Evolutionary conservation across 2,113 vertebrate genomes (phyloP), one percentile per base, ranked within the genome.

Genomic region (Coturnix japonica): DNA sequence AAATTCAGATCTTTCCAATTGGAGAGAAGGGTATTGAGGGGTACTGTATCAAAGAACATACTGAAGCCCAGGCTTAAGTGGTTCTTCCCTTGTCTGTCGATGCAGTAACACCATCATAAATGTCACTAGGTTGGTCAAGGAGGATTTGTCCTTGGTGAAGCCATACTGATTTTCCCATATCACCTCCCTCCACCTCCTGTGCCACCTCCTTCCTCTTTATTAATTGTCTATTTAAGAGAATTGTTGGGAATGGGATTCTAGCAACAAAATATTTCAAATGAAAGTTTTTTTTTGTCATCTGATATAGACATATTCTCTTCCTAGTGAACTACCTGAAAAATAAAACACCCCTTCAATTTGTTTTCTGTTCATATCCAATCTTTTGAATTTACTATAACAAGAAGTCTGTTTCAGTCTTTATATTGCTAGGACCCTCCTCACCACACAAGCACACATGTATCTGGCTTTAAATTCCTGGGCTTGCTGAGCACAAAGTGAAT

Each of bases 291-390:
- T 30, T 47, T n/a, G n/a, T 51, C 6, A 37, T 37, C 19, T 80
- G 33, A 75, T 31, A 61, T 3, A 70, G 7, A 53, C 19, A 51
- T 5, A 20, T n/a, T 72, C 16, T 37, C 13, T 76, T 46, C 44
- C 20, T 16, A 37, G 9, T 37, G 30, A 91, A 51, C 17, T 65
- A 53, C 13, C 15, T 64, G 59, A 86, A 90, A 92, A 90, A 70
- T 53, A 66, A 77, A 69, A 4, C n/a, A 54, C 3, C 10, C 22
- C 3, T 11, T 16, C 54, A 60, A 17, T 23, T 25, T 46, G 26
- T 59, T 51, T 15, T 22, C 37, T 37, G 19, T 33, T 57, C 5
- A 8, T 30, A 70, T 4, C 12, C 9, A 69, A 13, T 51, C 21
- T 21, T 30, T 76, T 56, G 12, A 47, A 57, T 76, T 80, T 53